phyloP scores from a whole-genome alignment of 2,888 invertebrate genomes.

The Tupiocoris notatus region DNA sequence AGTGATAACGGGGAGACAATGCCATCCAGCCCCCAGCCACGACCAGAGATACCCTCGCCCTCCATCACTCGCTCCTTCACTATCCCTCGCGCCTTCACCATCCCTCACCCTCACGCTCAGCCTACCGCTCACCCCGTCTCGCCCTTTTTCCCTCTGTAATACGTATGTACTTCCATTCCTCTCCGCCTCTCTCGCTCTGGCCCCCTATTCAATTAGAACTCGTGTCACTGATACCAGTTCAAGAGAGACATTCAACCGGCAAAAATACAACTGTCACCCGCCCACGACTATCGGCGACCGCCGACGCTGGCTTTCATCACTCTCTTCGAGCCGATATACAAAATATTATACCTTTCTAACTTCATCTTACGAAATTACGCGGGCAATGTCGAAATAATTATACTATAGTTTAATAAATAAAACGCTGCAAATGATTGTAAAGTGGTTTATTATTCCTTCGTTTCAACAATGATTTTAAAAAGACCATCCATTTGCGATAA shows the following conservation, averaged over 20 bases:
- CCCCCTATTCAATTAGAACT: slow-evolving; percentile 40
- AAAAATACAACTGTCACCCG: slow-evolving; percentile 41
- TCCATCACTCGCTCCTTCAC: not conserved
- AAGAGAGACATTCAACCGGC: slow-evolving; percentile 35
- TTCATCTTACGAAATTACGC: not conserved
- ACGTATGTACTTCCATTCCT: not conserved
- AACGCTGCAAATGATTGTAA: too few relatives aligned
- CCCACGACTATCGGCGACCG: slow-evolving; percentile 38
- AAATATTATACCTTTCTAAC: slow-evolving; percentile 16
- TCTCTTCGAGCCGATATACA: slow-evolving; percentile 36
- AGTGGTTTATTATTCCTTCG: not conserved
- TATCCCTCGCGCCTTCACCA: not conserved
- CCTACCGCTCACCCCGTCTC: not conserved
- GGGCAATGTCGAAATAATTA: not conserved
- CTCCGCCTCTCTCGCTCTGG: slow-evolving; percentile 2
- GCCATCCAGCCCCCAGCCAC: slow-evolving; percentile 5
- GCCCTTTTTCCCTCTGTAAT: not conserved
- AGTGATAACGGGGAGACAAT: slow-evolving; percentile 39
- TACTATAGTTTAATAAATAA: too few relatives aligned
- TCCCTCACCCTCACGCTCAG: not conserved
- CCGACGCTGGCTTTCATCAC: slow-evolving; percentile 29
- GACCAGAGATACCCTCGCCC: slow-evolving; percentile 12
- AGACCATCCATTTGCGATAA: too few relatives aligned
- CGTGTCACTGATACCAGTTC: slow-evolving; percentile 37
- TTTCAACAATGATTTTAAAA: not conserved